phyloP scores from a whole-genome alignment of 2,113 vertebrate species.

The Stomatorhinus ivindoensis region DNA sequence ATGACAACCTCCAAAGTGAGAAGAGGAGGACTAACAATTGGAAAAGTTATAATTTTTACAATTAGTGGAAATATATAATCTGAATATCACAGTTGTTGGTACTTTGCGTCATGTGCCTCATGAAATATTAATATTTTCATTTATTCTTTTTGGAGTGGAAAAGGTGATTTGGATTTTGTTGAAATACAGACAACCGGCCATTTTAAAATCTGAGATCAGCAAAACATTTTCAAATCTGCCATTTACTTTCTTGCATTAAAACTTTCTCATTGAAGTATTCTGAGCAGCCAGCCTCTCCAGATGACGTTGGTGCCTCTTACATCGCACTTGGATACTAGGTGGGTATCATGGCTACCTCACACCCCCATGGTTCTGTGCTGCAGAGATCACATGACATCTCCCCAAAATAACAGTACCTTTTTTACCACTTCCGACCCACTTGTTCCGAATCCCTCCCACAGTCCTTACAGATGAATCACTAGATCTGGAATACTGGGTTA shows the following conservation, averaged over 20 bases:
- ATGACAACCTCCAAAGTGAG: background rate
- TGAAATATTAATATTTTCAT: background rate
- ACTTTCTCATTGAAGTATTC: background rate
- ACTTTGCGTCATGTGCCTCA: background rate
- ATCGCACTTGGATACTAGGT: background rate
- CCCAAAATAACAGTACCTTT: background rate
- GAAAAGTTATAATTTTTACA: background rate
- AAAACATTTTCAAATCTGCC: background rate
- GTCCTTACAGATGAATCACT: background rate
- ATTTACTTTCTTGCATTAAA: background rate
- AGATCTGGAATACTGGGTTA: background rate
- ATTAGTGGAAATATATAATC: background rate
- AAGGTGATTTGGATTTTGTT: background rate
- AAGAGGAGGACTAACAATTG: background rate
- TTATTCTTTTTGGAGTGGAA: background rate
- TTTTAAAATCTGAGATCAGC: background rate
- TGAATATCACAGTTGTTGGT: background rate
- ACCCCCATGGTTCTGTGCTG: background rate
- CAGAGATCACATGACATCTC: background rate
- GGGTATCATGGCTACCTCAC: background rate
- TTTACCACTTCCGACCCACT: background rate
- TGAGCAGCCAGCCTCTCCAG: background rate
- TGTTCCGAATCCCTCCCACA: background rate
- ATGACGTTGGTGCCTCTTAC: background rate
- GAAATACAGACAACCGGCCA: background rate